Percentiles rank a stretch among this genome's conserved stretches.
Conservation (phyloP, 92 coral and sea anemone species). For the Epizoanthus ramosus region DNA sequence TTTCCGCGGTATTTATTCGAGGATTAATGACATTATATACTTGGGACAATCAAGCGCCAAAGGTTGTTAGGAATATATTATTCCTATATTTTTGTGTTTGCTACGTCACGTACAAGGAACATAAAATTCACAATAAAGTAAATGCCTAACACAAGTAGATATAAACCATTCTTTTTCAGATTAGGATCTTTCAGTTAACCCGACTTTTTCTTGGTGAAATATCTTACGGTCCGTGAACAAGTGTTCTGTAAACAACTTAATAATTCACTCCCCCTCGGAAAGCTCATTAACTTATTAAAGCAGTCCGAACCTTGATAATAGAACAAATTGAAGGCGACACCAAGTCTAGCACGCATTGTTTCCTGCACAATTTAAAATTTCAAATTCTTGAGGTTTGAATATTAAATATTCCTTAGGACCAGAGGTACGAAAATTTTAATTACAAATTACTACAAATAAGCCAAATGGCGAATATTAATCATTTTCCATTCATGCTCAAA, state of each 20-base stretch:
- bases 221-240: not conserved
- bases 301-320: slow-evolving; percentile 26
- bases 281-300: slow-evolving; percentile 42
- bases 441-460: not conserved
- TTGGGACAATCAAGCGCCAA: slow-evolving; percentile 37
- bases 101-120: not conserved
- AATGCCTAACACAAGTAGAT: not conserved
- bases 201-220: not conserved
- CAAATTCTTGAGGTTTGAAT: slow-evolving; percentile 25
- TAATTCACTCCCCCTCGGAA: slow-evolving; percentile 41
- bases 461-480: not conserved
- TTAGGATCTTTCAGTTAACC: not conserved
- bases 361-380: slow-evolving; percentile 65
- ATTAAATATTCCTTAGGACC: slow-evolving; percentile 22
- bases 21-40: slow-evolving; percentile 22
- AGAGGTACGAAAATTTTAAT: not conserved
- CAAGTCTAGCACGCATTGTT: slow-evolving; percentile 71
- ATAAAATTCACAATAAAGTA: not conserved
- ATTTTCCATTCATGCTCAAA: not conserved
- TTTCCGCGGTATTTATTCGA: slow-evolving; percentile 40
- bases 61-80: not conserved
- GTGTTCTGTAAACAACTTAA: slow-evolving; percentile 29
- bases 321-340: slow-evolving; percentile 60
- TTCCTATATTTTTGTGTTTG: not conserved
- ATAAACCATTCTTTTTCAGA: not conserved